A percentile compares a stretch with the other conserved stretches of the same genome.
Evolutionary conservation across 2,113 vertebrate species (phyloP).

Genomic region (Tenrec ecaudatus): DNA sequence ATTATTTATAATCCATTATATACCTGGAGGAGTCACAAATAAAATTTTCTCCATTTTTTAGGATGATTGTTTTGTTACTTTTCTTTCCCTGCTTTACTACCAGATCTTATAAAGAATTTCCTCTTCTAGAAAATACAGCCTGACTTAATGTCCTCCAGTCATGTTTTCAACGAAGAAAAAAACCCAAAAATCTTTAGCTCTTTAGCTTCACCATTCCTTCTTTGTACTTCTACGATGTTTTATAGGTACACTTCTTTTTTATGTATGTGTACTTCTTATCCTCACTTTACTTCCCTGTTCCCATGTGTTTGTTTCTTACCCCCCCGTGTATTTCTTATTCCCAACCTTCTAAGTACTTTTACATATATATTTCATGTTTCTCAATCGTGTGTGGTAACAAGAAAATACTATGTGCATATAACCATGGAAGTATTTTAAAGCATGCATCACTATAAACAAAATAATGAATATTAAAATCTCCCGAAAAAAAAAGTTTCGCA

Average conservation of each 20-base stretch:
- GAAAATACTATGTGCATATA: neutral
- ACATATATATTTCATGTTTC: neutral
- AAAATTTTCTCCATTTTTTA: neutral
- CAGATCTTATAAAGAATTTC: neutral
- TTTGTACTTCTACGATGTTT: too few relatives aligned
- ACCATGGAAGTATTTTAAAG: neutral
- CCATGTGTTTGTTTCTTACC: too few relatives aligned
- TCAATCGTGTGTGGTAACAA: neutral
- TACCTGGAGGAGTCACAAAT: neutral
- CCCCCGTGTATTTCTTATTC: too few relatives aligned
- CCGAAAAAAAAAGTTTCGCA: neutral
- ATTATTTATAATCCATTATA: neutral
- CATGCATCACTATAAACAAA: neutral
- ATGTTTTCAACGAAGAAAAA: neutral
- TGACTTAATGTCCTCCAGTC: neutral
- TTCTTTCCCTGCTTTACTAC: neutral
- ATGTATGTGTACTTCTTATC: too few relatives aligned
- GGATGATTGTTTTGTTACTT: neutral
- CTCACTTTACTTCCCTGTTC: too few relatives aligned
- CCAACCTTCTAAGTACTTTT: neutral
- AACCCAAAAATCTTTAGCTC: neutral
- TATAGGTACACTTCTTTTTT: too few relatives aligned
- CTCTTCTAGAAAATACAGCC: neutral
- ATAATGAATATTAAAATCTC: neutral
- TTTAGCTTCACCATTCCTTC: neutral